Evolutionary conservation across 2,888 invertebrate genomes (phyloP), one percentile per base, ranked within the genome.

Genomic region (Drosophila neonasuta): DNA sequence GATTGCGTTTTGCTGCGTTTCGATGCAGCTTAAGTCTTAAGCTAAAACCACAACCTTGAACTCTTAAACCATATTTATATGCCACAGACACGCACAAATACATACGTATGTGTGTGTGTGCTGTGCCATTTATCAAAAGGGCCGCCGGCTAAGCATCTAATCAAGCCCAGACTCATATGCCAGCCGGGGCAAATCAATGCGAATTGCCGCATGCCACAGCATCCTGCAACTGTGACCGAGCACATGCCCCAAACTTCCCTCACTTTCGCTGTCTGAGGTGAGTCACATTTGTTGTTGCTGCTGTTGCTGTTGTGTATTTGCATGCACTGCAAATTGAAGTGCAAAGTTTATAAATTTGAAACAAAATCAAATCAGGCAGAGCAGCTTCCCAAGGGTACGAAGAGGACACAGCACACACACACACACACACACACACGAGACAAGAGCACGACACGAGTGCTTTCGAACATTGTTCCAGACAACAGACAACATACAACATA

Each of bases 261-360:
- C 30, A 7, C 13, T 29, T 32, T 36, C 9, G 13, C 29, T 39
- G 17, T 39, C 49, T 54, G 24, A 55, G 64, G 32, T 56, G 32
- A 15, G 32, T 20, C 65, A 24, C 24, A 24, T 24, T 24, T 24
- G 24, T 24, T 24, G 24, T 5, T 49, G 30, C 48, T 57, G 3
- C 65, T 58, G 50, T 50, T 56, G 41, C 11, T 17, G n/a, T 41
- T 17, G 9, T 20, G 20, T 44, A 85, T 77, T 82, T 79, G 77
- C 77, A 79, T 83, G 74, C 87, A 86, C 63, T 77, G 62, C 60
- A 72, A 82, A 82, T 85, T 87, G 87, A 82, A 86, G 87, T 85
- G 77, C 80, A 87, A 87, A 80, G 77, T 87, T 87, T 20, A 8
- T 39, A 68, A 74, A 39, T 69, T 74, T 13, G 20, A 56, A 68